Conservation (phyloP, 2,888 invertebrate species). For the Sinohyriopsis cumingii region DNA sequence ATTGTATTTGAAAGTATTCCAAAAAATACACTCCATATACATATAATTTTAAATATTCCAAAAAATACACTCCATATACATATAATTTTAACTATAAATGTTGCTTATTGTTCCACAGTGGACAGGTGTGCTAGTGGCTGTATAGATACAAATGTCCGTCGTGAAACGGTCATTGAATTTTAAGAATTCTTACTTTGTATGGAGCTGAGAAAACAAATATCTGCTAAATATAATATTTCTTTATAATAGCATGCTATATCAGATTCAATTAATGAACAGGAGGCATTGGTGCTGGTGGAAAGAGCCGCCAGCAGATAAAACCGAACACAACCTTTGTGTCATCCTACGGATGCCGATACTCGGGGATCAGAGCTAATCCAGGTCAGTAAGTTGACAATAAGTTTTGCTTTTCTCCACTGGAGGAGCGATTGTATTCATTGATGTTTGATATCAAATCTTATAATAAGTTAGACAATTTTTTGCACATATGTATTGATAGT, state of each 20-base stretch:
- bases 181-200: no score
- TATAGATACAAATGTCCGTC: background rate
- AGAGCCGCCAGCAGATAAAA: background rate
- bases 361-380: slow-evolving; percentile 29
- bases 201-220: no score
- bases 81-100: no score
- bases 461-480: background rate
- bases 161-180: no score
- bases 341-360: slow-evolving; percentile 38
- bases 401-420: background rate
- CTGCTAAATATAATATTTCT: no score
- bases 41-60: no score
- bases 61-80: no score
- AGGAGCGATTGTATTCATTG: background rate
- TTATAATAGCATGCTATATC: background rate
- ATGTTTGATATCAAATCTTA: background rate
- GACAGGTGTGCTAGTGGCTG: background rate
- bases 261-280: slow-evolving; percentile 30
- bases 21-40: no score
- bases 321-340: slow-evolving; percentile 31
- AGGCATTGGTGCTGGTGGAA: slow-evolving; percentile 49
- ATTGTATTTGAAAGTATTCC: no score
- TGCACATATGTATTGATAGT: no score
- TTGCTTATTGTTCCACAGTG: no score
- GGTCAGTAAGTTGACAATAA: slow-evolving; percentile 13